Percentiles rank a stretch among this genome's conserved stretches.
Evolutionary conservation across 1,140 invertebrate genomes (phyloP).

Genomic region (Aethina tumida): DNA sequence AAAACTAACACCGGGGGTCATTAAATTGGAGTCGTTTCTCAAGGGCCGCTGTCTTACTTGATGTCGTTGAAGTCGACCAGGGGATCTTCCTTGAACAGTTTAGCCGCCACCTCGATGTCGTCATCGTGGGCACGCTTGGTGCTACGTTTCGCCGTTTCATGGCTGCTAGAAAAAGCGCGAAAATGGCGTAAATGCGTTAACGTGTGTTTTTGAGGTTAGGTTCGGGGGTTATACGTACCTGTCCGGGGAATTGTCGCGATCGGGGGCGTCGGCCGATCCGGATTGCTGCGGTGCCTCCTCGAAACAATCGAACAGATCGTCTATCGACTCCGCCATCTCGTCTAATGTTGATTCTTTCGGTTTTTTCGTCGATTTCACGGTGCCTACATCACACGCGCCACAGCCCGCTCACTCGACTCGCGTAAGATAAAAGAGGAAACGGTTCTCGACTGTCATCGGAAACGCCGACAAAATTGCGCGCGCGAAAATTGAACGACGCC

Average conservation of each 20-base stretch:
- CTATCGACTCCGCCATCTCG: conserved; percentile 31
- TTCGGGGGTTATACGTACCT: conserved; percentile 22
- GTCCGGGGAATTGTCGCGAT: conserved; percentile 14
- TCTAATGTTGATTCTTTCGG: too few species aligned
- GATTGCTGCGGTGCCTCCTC: conserved; percentile 16
- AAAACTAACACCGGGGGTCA: too few species aligned
- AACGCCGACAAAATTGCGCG: too few species aligned
- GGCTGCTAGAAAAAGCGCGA: conserved; percentile 7
- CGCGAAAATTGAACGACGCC: too few species aligned
- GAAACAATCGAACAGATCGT: conserved; percentile 33
- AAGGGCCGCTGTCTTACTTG: neutral
- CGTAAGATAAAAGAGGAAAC: conserved; percentile 1
- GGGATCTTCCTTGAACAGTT: conserved; percentile 12
- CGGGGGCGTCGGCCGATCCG: conserved; percentile 8
- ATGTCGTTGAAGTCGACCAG: too few species aligned
- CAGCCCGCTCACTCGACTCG: neutral
- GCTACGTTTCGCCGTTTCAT: neutral
- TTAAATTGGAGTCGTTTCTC: conserved; percentile 19
- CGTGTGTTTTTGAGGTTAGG: conserved; percentile 29
- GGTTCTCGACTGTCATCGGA: conserved; percentile 8
- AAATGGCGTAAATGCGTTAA: conserved; percentile 16
- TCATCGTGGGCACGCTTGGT: conserved; percentile 11
- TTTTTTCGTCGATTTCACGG: conserved; percentile 1
- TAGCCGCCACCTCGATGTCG: conserved; percentile 10
- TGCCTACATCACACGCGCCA: conserved; percentile 6